Evolutionary conservation across 53 echinoderm and acorn worm genomes (phyloP), one percentile per base, ranked within the genome.

Genomic region (Patiria pectinifera): DNA sequence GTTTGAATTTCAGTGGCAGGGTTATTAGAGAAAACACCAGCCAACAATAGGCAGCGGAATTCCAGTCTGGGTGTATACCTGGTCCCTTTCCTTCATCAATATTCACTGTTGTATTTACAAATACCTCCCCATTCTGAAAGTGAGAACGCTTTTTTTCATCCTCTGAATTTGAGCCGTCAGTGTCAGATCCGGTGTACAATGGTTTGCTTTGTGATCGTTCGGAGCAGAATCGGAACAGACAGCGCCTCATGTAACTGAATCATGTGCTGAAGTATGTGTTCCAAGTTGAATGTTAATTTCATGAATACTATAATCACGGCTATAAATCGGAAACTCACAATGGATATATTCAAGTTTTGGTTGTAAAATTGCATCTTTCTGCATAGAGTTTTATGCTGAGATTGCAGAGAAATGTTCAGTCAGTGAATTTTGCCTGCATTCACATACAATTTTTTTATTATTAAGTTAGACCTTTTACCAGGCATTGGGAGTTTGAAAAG

Each of bases 221-320:
- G 62, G 79, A 48, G 79, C 24, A 11, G 79, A 45, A 11, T 69
- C 18, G 45, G 26, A 69, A 85, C 24, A 25, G 58, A 44, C 63
- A 85, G 44, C 35, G 46, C 45, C 11, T 26, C 70, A 26, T 18
- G 45, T 21, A 70, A 45, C 63, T 43, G 43, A 69, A 85, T 63
- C 45, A 66, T 85, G 70, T 66, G 21, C 11, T 85, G 18, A 43
- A 63, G 45, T 45, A 25, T 25, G 59, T 63, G 44, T 45, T 69
- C 66, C 85, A 85, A 69, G 69, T 85, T 69, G 44, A 85, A 63
- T 66, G 85, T 85, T 85, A 45, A 66, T 74, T 74, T 74, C 74
- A n/a, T 18, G 74, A n/a, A 74, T 23, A 74, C 22, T 21, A 6
- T 74, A 53, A 53, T 53, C 35, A 35, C 35, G 35, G 35, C 35